phyloP scores from a whole-genome alignment of 2,888 invertebrate species.

The Steromphala cineraria region DNA sequence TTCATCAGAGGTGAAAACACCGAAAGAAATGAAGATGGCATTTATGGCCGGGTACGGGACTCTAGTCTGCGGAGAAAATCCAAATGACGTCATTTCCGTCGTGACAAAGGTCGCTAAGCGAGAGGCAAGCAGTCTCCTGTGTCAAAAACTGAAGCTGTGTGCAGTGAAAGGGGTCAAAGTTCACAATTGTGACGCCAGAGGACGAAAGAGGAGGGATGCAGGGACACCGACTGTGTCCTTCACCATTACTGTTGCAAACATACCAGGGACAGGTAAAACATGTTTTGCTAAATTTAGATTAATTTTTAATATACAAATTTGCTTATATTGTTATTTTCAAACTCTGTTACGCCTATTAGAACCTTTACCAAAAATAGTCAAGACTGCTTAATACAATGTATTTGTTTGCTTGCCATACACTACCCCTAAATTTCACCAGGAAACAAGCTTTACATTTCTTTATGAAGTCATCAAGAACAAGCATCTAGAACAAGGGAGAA shows the following conservation, averaged over 20 bases:
- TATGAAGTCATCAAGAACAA: no score
- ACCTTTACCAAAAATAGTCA: no score
- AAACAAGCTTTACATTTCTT: no score
- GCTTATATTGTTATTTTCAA: no score
- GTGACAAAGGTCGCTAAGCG: not conserved
- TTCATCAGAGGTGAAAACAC: not conserved
- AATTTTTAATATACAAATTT: no score
- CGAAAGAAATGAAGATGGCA: not conserved
- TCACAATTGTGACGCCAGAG: not conserved
- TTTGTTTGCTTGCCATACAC: no score
- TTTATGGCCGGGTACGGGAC: not conserved
- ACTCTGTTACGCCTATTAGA: no score
- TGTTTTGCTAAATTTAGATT: no score
- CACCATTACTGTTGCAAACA: not conserved
- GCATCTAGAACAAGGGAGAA: no score
- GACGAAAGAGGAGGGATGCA: not conserved
- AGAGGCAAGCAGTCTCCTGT: not conserved
- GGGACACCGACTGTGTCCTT: not conserved
- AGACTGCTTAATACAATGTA: no score
- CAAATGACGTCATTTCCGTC: not conserved
- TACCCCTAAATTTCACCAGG: no score
- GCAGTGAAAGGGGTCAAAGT: not conserved
- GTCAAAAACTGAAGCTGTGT: not conserved
- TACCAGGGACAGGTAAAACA: not conserved
- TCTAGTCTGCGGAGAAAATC: not conserved